A percentile compares a stretch with the other conserved stretches of the same genome.
phyloP scores from a whole-genome alignment of 2,113 vertebrate genomes.

The Chionis minor region DNA sequence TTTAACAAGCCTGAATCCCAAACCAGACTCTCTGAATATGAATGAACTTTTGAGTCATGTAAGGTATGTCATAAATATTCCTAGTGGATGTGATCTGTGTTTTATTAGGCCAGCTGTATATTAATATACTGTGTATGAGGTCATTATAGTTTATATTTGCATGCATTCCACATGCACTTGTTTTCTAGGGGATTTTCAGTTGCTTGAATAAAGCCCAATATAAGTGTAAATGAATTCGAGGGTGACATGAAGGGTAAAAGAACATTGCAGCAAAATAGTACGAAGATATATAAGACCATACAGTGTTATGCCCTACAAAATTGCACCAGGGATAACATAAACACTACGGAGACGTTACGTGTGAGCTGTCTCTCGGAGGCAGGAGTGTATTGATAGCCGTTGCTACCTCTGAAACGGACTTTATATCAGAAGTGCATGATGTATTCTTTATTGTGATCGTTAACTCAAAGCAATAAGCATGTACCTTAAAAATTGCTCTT shows the following conservation, averaged over 20 bases:
- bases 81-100: neutral
- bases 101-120: neutral
- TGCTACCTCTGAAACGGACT: neutral
- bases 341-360: neutral
- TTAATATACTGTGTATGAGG: neutral
- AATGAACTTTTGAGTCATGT: neutral
- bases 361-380: neutral
- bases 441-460: neutral
- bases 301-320: neutral
- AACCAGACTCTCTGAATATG: neutral
- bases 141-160: neutral
- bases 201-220: neutral
- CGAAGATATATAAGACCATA: neutral
- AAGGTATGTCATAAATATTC: neutral
- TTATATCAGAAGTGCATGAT: neutral
- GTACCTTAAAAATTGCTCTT: neutral
- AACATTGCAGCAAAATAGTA: neutral
- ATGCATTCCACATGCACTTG: neutral
- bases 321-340: neutral
- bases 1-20: neutral
- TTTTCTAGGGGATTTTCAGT: neutral
- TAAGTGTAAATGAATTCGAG: neutral
- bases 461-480: neutral
- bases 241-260: neutral
- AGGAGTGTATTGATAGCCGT: neutral